Evolutionary conservation across 1,140 invertebrate genomes (phyloP), one percentile per base, ranked within the genome.

Genomic region (Neoseiulus cucumeris): DNA sequence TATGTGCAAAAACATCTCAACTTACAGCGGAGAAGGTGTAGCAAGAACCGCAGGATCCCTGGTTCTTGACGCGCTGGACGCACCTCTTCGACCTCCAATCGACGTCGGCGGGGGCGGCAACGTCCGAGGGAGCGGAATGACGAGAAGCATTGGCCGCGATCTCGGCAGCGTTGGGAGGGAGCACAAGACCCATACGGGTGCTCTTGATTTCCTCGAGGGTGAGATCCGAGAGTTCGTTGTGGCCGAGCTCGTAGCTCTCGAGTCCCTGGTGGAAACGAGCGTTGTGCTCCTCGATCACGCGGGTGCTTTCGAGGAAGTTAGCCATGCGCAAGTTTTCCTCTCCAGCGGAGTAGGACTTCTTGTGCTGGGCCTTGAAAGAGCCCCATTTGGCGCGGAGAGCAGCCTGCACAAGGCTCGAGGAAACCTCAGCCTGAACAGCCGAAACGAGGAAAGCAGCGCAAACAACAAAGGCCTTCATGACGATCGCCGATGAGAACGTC

Each of bases 11-110:
- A 20, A 59, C 33, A n/a, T 17, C 14, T 29, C 14, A 9, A 59
- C 51, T 59, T 2, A 59, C 51, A 17, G 71, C 65, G 39, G 67
- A 68, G 65, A 74, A 75, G 2, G 74, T 70, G 69, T 70, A 75
- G 65, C 73, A 75, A n/a, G 72, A 74, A 9, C 73, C 74, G 55
- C 74, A 75, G n/a, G 69, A 51, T n/a, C 72, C 76, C 71, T 80
- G 79, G 68, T 77, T 72, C 67, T 77, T 77, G 7, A 79, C 75
- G n/a, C 71, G 69, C 1, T 77, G 78, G 9, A 79, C 77, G 66
- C 75, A 75, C 14, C 75, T 75, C 64, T 77, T 72, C 0, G 64
- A 70, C 41, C 77, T 72, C 77, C 77, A 79, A 70, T 79, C 78
- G 30, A 79, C 74, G 41, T 68, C 67, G 1, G 67, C 69, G 0